These are phyloP conservation scores for Drosophila engyochracea DNA, from an alignment of 2,888 invertebrate genomes.

Conservation along the genomic window DNA sequence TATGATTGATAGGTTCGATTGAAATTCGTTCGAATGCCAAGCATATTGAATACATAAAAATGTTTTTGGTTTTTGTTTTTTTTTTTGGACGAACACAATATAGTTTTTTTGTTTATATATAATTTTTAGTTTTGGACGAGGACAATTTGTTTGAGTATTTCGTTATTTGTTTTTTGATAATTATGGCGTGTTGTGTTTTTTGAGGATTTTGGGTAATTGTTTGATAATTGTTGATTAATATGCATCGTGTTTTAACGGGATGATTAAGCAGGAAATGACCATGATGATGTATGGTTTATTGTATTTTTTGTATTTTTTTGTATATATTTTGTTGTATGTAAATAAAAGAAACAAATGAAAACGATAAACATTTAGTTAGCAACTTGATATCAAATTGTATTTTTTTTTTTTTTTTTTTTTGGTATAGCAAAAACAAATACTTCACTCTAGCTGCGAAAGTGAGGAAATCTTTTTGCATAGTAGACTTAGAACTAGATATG, in stretches of 20 bases:
- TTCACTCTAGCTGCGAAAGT: slow-evolving; percentile 25
- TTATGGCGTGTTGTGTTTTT: slow-evolving; percentile 45
- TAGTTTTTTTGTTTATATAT: slow-evolving; percentile 32
- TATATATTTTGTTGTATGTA: slow-evolving; percentile 73
- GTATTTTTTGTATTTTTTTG: slow-evolving; percentile 41
- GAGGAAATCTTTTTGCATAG: slow-evolving; percentile 41
- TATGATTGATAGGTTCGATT: slow-evolving; percentile 50
- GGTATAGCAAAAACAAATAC: slow-evolving; percentile 31
- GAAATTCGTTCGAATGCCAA: slow-evolving; percentile 73
- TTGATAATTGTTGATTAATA: slow-evolving; percentile 42
- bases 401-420: slow-evolving; percentile 14
- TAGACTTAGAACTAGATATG: slow-evolving; percentile 54
- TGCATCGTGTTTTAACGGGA: slow-evolving; percentile 66
- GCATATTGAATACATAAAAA: slow-evolving; percentile 65
- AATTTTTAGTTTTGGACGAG: slow-evolving; percentile 65
- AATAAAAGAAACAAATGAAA: slow-evolving; percentile 84
- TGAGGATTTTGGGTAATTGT: slow-evolving; percentile 17
- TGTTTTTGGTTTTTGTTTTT: neutral
- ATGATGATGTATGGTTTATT: slow-evolving; percentile 80
- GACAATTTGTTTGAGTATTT: slow-evolving; percentile 60
- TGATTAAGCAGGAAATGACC: slow-evolving; percentile 85
- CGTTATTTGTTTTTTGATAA: slow-evolving; percentile 50
- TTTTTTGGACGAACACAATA: slow-evolving; percentile 73
- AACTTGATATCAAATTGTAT: slow-evolving; percentile 73
- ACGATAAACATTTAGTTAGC: slow-evolving; percentile 85